A percentile compares a stretch with the other conserved stretches of the same genome.
These are phyloP conservation scores for Phorcus lineatus DNA, from an alignment of 2,888 invertebrate genomes.

Conservation along the genomic window DNA sequence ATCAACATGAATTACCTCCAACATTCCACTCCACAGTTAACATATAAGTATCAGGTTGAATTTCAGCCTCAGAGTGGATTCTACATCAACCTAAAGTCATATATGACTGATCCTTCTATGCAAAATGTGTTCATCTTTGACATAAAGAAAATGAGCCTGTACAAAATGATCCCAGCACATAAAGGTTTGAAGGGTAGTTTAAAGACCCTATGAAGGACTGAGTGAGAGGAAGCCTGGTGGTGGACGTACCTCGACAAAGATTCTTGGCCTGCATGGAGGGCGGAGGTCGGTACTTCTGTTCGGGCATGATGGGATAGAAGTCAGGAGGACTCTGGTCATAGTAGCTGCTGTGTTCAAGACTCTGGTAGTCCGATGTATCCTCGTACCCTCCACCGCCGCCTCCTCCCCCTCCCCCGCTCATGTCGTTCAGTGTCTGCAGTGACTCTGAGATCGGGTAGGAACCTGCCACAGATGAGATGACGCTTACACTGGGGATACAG, in stretches of 20 bases:
- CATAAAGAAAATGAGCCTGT: not conserved
- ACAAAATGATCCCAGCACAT: not conserved
- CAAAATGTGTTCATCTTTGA: no score
- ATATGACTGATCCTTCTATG: no score
- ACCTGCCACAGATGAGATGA: slow-evolving; percentile 37
- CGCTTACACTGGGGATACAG: not conserved
- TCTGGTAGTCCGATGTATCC: slow-evolving; percentile 77
- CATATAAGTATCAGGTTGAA: no score
- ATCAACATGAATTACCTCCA: no score
- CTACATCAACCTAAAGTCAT: no score
- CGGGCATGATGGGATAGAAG: slow-evolving; percentile 84
- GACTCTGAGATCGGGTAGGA: slow-evolving; percentile 74
- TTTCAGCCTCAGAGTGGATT: no score
- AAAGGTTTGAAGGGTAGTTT: no score
- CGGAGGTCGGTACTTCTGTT: slow-evolving; percentile 83
- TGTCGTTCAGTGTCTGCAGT: slow-evolving; percentile 68
- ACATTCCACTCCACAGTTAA: no score
- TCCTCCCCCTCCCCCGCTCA: slow-evolving; percentile 47
- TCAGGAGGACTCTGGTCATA: slow-evolving; percentile 82
- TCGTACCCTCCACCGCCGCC: slow-evolving; percentile 45
- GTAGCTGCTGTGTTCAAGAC: slow-evolving; percentile 78
- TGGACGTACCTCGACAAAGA: slow-evolving; percentile 53
- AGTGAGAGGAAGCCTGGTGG: not conserved
- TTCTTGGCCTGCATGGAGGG: slow-evolving; percentile 66
- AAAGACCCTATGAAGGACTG: no score